Percentiles rank a stretch among this genome's conserved stretches.
Conservation (phyloP, 2,113 vertebrate genomes). For the Phyllopteryx taeniolatus region DNA sequence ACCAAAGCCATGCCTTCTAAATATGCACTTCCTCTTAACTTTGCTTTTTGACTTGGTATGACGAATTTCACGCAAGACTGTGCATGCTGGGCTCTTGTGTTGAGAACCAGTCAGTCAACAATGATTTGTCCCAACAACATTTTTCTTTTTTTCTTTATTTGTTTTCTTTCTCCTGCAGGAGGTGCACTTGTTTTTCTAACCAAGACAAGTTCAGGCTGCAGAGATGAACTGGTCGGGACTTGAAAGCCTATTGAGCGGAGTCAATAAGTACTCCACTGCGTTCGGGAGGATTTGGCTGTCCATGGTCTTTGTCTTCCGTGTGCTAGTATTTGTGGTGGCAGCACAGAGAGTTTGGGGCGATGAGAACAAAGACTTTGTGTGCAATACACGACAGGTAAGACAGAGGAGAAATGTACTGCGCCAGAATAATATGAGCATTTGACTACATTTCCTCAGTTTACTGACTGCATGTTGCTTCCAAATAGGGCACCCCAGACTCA, state of each 20-base stretch:
- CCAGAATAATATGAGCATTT: neutral
- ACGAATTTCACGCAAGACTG: slow-evolving; percentile 6
- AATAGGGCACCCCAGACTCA: no score
- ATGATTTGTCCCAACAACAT: neutral
- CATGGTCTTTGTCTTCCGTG: slow-evolving; percentile 88
- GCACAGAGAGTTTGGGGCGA: slow-evolving; percentile 91
- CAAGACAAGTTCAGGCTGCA: slow-evolving; percentile 24
- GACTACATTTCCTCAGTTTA: neutral
- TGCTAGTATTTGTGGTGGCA: slow-evolving; percentile 91
- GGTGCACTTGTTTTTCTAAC: neutral
- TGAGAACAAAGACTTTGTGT: slow-evolving; percentile 89
- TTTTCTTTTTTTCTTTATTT: neutral
- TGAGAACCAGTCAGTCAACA: neutral
- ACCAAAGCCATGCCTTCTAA: neutral
- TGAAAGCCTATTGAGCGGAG: slow-evolving; percentile 82
- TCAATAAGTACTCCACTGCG: slow-evolving; percentile 91
- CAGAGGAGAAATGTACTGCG: neutral
- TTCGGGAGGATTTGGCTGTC: slow-evolving; percentile 94
- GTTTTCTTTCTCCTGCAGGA: neutral
- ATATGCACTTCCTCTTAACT: neutral
- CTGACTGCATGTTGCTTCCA: no score
- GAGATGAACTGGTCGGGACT: slow-evolving; percentile 84
- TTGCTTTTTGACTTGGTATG: neutral
- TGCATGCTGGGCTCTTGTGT: neutral
- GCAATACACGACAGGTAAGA: slow-evolving; percentile 83